Evolutionary conservation across 1,140 invertebrate species (phyloP).

Genomic region (Drosophila gunungcola): DNA sequence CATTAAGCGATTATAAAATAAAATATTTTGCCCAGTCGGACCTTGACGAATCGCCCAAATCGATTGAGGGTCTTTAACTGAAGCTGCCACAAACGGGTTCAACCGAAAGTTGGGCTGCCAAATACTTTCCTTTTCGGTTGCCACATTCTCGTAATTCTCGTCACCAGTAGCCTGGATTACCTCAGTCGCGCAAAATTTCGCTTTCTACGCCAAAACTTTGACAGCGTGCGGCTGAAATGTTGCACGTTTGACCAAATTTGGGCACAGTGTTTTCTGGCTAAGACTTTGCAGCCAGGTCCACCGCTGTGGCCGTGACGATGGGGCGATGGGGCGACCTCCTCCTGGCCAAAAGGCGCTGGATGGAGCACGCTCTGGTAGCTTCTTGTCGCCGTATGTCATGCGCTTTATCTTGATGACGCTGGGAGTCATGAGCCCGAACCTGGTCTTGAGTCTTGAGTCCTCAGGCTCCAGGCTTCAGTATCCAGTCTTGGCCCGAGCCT

Average conservation of each 20-base stretch:
- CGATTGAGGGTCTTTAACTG: slow-evolving; percentile 8
- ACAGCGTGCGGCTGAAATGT: slow-evolving; percentile 79
- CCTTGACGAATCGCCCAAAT: slow-evolving; percentile 24
- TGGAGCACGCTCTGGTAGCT: slow-evolving; percentile 72
- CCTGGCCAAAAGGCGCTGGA: slow-evolving; percentile 54
- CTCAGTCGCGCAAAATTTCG: slow-evolving; percentile 69
- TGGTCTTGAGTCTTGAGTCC: slow-evolving; percentile 50
- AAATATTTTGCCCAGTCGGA: slow-evolving; percentile 22
- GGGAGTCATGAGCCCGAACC: slow-evolving; percentile 49
- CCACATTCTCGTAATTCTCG: slow-evolving; percentile 56
- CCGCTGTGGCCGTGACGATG: slow-evolving; percentile 37
- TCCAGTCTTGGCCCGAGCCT: slow-evolving; percentile 45
- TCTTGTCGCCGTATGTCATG: slow-evolving; percentile 82
- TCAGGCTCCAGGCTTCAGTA: slow-evolving; percentile 33
- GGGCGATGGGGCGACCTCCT: slow-evolving; percentile 55
- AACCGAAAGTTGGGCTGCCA: not conserved
- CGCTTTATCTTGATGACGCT: slow-evolving; percentile 78
- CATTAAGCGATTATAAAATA: slow-evolving; percentile 48
- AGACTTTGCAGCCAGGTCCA: slow-evolving; percentile 10
- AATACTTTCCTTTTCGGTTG: slow-evolving; percentile 60
- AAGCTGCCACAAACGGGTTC: slow-evolving; percentile 11
- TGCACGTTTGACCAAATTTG: slow-evolving; percentile 83
- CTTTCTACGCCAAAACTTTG: slow-evolving; percentile 77
- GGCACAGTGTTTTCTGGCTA: slow-evolving; percentile 35
- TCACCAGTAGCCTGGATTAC: slow-evolving; percentile 62